Percentiles rank a stretch among this genome's conserved stretches.
These are phyloP conservation scores for Dryocosmus kuriphilus DNA, from an alignment of 2,888 invertebrate species.

Conservation along the genomic window DNA sequence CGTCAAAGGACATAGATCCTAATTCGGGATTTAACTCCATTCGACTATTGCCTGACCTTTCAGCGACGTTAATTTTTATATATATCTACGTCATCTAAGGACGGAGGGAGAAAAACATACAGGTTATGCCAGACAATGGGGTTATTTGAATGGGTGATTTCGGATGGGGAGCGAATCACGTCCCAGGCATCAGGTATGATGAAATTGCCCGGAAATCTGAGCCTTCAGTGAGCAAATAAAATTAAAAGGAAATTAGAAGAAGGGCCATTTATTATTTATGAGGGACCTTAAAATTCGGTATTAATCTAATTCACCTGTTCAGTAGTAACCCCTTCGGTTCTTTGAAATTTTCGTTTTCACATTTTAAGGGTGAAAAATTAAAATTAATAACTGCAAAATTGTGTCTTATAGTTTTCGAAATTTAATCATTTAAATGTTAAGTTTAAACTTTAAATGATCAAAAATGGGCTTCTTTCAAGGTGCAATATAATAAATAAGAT, in stretches of 20 bases:
- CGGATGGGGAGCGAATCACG: conserved; percentile 22
- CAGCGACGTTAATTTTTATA: conserved; percentile 36
- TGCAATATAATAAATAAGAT: too few species aligned
- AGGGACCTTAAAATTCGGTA: not conserved
- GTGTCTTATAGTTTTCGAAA: too few species aligned
- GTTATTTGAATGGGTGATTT: conserved; percentile 32
- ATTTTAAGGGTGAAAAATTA: too few species aligned
- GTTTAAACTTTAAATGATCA: too few species aligned
- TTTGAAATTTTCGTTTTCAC: not conserved
- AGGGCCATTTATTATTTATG: not conserved
- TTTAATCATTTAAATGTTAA: too few species aligned
- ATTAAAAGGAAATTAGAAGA: conserved; percentile 30
- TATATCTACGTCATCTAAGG: conserved; percentile 34
- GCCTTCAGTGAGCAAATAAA: conserved; percentile 25
- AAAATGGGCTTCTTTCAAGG: too few species aligned
- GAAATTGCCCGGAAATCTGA: conserved; percentile 34
- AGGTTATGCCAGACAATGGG: conserved; percentile 36
- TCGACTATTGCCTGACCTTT: conserved; percentile 40
- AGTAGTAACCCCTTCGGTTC: not conserved
- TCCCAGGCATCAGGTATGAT: conserved; percentile 8
- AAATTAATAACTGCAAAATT: too few species aligned
- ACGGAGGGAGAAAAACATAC: conserved; percentile 36
- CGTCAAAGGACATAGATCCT: conserved; percentile 29
- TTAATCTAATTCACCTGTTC: not conserved
- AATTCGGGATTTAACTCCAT: conserved; percentile 40